Conservation (phyloP, 2,888 invertebrate species). For the Drosophila paramelanica region DNA sequence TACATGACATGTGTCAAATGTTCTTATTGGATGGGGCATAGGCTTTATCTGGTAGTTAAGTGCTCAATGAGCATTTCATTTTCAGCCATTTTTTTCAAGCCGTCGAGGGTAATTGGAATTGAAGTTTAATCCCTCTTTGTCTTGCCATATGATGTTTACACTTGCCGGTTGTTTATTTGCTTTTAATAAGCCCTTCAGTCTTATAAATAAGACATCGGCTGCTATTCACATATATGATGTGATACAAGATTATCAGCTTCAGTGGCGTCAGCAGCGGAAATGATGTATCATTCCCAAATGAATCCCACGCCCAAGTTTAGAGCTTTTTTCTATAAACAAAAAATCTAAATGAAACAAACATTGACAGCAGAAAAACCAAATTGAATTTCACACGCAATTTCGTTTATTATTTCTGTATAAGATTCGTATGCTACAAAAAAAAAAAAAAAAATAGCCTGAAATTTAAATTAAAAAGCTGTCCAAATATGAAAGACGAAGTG, state of each 20-base stretch:
- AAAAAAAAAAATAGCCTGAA: conserved; percentile 4
- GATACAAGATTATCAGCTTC: conserved; percentile 37
- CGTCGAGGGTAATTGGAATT: conserved; percentile 45
- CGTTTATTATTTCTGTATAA: conserved; percentile 55
- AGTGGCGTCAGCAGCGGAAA: conserved; percentile 73
- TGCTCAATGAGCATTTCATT: conserved; percentile 24
- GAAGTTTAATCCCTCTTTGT: conserved; percentile 17
- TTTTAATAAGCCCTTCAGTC: conserved; percentile 43
- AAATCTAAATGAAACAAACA: conserved; percentile 24
- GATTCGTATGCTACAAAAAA: conserved; percentile 17
- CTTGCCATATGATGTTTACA: conserved; percentile 32
- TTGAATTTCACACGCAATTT: conserved; percentile 70
- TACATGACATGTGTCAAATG: conserved; percentile 4
- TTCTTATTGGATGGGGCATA: not conserved
- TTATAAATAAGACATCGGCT: conserved; percentile 38
- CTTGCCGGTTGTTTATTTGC: conserved; percentile 43
- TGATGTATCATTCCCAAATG: conserved; percentile 57
- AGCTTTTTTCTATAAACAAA: conserved; percentile 71
- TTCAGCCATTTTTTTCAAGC: not conserved
- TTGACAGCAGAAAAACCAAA: conserved; percentile 35
- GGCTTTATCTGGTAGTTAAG: not conserved
- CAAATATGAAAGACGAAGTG: not conserved
- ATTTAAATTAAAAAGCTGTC: not conserved
- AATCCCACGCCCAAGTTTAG: conserved; percentile 58
- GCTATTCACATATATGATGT: conserved; percentile 15